Conservation (phyloP, 2,797 vertebrate genomes). For the Anomalospiza imberbis region DNA sequence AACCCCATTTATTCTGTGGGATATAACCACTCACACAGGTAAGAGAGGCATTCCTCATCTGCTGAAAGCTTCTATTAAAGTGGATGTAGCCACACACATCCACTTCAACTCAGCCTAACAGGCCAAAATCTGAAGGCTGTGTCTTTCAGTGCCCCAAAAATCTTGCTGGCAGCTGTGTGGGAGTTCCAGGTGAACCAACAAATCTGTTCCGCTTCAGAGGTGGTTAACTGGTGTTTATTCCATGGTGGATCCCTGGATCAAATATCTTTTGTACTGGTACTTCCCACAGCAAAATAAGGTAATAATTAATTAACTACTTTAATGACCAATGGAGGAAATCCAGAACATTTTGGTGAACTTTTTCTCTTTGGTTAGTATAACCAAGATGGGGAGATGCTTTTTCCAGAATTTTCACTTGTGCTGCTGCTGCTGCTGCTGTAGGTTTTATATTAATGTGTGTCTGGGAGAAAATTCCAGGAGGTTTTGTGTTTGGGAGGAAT, state of each 20-base stretch:
- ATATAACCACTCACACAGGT: background rate
- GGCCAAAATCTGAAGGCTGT: background rate
- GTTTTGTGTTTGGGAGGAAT: background rate
- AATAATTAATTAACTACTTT: too few species aligned
- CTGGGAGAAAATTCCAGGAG: background rate
- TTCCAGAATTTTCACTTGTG: background rate
- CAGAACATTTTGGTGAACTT: background rate
- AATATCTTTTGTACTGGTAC: background rate
- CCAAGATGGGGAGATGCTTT: background rate
- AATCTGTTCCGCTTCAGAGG: background rate
- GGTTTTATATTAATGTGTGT: accelerated
- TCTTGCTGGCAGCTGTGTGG: background rate
- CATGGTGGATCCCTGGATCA: background rate
- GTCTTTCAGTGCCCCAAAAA: background rate
- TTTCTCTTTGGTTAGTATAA: background rate
- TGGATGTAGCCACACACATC: background rate
- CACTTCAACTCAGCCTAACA: background rate
- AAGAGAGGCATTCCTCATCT: background rate
- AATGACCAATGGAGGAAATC: background rate
- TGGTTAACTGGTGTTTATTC: background rate
- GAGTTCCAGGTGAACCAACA: background rate
- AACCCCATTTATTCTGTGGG: background rate
- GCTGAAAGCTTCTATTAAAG: background rate
- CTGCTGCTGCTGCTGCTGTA: background rate
- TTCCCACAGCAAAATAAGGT: background rate